Evolutionary conservation across 2,797 vertebrate genomes (phyloP).

Genomic region (Chiloscyllium punctatum): DNA sequence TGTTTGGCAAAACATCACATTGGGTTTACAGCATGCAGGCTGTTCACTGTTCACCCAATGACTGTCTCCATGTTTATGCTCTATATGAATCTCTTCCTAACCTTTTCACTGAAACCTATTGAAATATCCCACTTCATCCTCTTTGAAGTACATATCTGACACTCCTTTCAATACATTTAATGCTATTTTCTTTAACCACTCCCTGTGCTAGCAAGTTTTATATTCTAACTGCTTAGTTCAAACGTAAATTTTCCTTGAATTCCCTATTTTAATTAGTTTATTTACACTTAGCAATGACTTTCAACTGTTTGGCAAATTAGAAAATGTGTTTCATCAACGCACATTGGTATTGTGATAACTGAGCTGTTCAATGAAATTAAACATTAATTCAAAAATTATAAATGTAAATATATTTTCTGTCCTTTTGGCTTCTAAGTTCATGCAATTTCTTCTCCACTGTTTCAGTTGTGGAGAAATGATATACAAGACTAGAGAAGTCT

Average conservation of each 20-base stretch:
- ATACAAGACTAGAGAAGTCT: not conserved
- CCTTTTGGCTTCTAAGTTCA: not conserved
- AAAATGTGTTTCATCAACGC: not conserved
- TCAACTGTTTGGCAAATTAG: not conserved
- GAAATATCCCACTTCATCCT: not conserved
- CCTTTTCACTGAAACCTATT: not conserved
- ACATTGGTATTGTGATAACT: not conserved
- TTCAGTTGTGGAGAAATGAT: not conserved
- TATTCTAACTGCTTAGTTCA: not conserved
- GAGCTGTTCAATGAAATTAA: not conserved
- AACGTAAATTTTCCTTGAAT: not conserved
- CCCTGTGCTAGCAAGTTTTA: not conserved
- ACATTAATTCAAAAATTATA: not conserved
- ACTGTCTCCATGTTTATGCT: not conserved
- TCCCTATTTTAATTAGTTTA: not conserved
- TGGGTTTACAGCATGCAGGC: too few relatives aligned
- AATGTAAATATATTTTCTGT: not conserved
- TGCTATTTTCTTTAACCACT: not conserved
- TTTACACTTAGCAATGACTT: not conserved
- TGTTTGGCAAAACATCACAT: slow-evolving; percentile 39
- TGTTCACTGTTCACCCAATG: not conserved
- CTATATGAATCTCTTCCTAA: not conserved
- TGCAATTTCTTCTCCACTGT: not conserved
- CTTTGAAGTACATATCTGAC: not conserved
- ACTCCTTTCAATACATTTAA: not conserved